Percentiles rank a stretch among this genome's conserved stretches.
Conservation (phyloP, 2,888 invertebrate species). For the Abscondita cerata region DNA sequence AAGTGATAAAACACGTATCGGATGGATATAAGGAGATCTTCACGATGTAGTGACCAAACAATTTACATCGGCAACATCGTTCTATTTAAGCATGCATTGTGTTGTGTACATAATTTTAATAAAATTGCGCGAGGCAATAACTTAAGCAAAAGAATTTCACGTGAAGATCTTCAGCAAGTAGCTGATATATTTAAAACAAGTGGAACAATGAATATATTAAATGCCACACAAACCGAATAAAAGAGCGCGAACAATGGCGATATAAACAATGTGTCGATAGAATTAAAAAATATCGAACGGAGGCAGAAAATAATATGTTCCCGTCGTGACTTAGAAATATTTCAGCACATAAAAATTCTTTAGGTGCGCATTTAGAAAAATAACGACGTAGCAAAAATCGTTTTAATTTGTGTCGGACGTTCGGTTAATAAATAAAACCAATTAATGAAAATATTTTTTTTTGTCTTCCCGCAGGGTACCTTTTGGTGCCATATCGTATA, state of each 20-base stretch:
- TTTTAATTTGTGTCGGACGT: slow-evolving; percentile 10
- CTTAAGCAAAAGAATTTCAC: slow-evolving; percentile 13
- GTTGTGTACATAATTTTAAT: slow-evolving; percentile 9
- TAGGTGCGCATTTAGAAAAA: slow-evolving; percentile 19
- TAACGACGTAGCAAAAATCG: slow-evolving; percentile 17
- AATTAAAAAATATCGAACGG: slow-evolving; percentile 53
- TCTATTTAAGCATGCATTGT: background rate
- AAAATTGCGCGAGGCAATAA: slow-evolving; percentile 7
- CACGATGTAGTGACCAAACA: too few relatives aligned
- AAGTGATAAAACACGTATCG: too few relatives aligned
- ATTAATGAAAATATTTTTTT: slow-evolving; percentile 2
- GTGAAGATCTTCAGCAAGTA: slow-evolving; percentile 17
- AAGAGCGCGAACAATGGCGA: slow-evolving; percentile 59
- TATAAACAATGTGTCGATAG: slow-evolving; percentile 58
- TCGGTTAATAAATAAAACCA: slow-evolving; percentile 11
- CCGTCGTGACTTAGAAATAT: slow-evolving; percentile 55
- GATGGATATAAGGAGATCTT: too few relatives aligned
- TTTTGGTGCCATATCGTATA: slow-evolving; percentile 21
- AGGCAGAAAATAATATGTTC: slow-evolving; percentile 57
- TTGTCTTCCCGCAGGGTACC: background rate
- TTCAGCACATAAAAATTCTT: slow-evolving; percentile 49
- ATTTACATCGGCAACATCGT: background rate
- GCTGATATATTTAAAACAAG: slow-evolving; percentile 46
- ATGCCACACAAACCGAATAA: slow-evolving; percentile 59
- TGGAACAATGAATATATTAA: slow-evolving; percentile 58